These are phyloP conservation scores for Nylanderia fulva DNA, from an alignment of 1,140 invertebrate species.

Conservation along the genomic window DNA sequence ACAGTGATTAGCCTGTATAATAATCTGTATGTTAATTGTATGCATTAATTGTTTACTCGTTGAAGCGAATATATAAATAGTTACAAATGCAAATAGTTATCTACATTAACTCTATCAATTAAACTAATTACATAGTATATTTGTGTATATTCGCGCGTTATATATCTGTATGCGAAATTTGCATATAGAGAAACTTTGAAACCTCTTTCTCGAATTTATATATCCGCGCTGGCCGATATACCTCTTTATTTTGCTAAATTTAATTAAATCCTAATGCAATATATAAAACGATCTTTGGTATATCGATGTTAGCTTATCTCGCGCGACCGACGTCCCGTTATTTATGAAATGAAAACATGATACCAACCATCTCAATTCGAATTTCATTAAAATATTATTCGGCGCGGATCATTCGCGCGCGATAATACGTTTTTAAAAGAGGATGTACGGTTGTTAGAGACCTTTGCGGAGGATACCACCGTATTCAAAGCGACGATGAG, in stretches of 20 bases:
- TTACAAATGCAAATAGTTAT: conserved; percentile 51
- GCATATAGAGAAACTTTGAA: neutral
- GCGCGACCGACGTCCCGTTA: conserved; percentile 1
- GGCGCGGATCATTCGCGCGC: conserved; percentile 21
- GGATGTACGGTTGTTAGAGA: conserved; percentile 47
- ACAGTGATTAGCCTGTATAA: conserved; percentile 45
- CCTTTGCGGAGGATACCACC: conserved; percentile 15
- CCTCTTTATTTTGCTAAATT: too few species aligned
- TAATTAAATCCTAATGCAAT: neutral
- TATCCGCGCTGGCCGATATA: too few species aligned
- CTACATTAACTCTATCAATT: conserved; percentile 45
- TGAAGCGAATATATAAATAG: conserved; percentile 28
- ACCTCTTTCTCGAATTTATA: neutral
- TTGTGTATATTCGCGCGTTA: neutral
- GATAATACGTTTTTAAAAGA: conserved; percentile 49
- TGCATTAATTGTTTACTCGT: conserved; percentile 57
- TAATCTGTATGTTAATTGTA: conserved; percentile 57
- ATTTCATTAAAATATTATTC: conserved; percentile 62
- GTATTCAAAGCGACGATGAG: conserved; percentile 37
- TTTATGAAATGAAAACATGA: conserved; percentile 52
- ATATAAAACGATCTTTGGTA: neutral
- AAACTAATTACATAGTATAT: conserved; percentile 41
- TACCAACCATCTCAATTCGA: conserved; percentile 50
- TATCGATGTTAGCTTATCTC: conserved; percentile 32
- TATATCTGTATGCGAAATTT: conserved; percentile 2